Conservation (phyloP, 2,888 invertebrate species). For the Apamea monoglypha region DNA sequence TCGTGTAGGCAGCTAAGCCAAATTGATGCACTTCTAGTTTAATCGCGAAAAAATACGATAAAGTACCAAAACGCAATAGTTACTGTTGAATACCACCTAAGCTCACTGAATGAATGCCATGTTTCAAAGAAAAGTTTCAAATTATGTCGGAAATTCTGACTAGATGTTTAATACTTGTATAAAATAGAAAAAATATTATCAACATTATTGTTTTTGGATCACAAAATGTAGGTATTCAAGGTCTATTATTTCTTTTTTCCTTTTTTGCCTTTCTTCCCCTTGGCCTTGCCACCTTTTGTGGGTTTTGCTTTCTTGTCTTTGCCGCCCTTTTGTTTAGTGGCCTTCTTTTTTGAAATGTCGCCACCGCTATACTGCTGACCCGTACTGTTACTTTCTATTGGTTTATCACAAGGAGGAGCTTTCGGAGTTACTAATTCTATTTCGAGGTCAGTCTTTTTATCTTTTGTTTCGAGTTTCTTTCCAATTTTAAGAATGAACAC, state of each 20-base stretch:
- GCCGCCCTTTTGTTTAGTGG: constrained; percentile 64
- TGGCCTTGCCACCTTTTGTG: constrained; percentile 30
- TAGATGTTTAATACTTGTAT: constrained; percentile 26
- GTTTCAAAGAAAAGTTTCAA: constrained; percentile 2
- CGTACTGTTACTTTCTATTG: constrained; percentile 70
- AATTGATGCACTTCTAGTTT: not conserved
- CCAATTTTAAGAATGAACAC: constrained; percentile 88
- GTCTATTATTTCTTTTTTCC: constrained; percentile 55
- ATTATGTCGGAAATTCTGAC: not conserved
- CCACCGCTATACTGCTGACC: constrained; percentile 78
- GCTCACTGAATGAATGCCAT: not conserved
- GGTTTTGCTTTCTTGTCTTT: constrained; percentile 58
- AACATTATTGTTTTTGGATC: constrained; percentile 12
- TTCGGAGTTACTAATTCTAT: constrained; percentile 87
- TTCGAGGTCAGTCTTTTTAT: constrained; percentile 87
- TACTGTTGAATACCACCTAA: not conserved
- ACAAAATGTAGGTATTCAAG: not conserved
- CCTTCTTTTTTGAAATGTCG: constrained; percentile 63
- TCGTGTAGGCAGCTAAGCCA: not conserved
- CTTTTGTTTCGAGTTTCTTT: constrained; percentile 85
- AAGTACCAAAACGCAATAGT: not conserved
- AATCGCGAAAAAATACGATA: not conserved
- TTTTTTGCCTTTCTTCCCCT: constrained; percentile 61
- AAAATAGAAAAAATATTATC: constrained; percentile 5
- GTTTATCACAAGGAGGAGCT: constrained; percentile 71